Evolutionary conservation across 2,888 invertebrate species (phyloP).

Genomic region (Marronus borbonicus): DNA sequence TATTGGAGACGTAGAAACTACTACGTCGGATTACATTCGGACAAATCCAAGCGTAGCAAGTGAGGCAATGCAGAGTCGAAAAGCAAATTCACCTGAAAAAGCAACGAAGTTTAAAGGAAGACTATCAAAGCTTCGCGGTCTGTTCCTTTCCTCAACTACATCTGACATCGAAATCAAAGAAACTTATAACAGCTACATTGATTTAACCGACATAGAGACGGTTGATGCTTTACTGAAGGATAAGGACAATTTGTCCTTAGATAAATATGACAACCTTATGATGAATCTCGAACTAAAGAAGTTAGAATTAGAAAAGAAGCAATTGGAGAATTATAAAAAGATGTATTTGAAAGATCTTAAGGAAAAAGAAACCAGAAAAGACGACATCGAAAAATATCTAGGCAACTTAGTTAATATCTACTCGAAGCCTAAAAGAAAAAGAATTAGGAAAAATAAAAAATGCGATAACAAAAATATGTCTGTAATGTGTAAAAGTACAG

Average conservation of each 20-base stretch:
- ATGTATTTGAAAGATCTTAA: neutral
- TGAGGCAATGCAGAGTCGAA: neutral
- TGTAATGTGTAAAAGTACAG: slow-evolving; percentile 28
- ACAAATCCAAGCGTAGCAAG: neutral
- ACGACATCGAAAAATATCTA: slow-evolving; percentile 3
- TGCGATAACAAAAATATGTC: neutral
- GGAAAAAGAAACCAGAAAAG: slow-evolving; percentile 8
- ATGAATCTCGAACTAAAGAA: slow-evolving; percentile 45
- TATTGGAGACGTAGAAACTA: neutral
- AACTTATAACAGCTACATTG: slow-evolving; percentile 50
- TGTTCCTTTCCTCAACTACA: slow-evolving; percentile 40
- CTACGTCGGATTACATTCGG: no score
- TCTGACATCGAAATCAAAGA: slow-evolving; percentile 50
- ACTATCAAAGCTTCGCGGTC: slow-evolving; percentile 49
- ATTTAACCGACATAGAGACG: slow-evolving; percentile 46
- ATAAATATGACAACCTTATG: slow-evolving; percentile 48
- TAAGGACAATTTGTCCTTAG: slow-evolving; percentile 27
- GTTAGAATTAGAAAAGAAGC: slow-evolving; percentile 4
- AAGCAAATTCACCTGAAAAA: neutral
- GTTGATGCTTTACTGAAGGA: slow-evolving; percentile 37
- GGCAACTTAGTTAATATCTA: neutral
- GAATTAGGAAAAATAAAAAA: neutral
- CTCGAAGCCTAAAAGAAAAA: neutral
- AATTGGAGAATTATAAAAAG: slow-evolving; percentile 2
- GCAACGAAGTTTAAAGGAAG: slow-evolving; percentile 11